A percentile compares a stretch with the other conserved stretches of the same genome.
phyloP scores from a whole-genome alignment of 2,888 invertebrate genomes.

The Acanthopleura granulata region DNA sequence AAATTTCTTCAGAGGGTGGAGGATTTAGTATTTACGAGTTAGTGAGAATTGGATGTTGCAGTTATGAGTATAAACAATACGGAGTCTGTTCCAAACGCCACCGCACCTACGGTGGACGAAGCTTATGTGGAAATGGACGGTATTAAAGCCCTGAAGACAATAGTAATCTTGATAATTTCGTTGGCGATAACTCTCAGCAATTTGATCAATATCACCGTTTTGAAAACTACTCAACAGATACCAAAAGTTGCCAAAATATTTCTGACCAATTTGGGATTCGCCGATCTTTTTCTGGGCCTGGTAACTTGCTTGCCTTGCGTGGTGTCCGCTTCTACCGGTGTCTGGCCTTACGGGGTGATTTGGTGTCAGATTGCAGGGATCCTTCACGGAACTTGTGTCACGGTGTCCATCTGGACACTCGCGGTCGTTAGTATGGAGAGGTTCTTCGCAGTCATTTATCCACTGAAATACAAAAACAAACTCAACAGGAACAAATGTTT shows the following conservation, averaged over 20 bases:
- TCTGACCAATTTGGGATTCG: conserved; percentile 38
- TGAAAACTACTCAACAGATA: conserved; percentile 35
- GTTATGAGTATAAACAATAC: too few relatives aligned
- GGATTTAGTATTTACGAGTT: too few relatives aligned
- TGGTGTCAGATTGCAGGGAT: conserved; percentile 47
- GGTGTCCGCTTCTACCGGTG: conserved; percentile 30
- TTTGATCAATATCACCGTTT: conserved; percentile 31
- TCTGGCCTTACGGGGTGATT: conserved; percentile 41
- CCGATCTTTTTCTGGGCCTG: conserved; percentile 41
- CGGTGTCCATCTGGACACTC: conserved; percentile 48
- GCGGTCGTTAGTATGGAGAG: conserved; percentile 43
- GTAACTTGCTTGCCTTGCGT: conserved; percentile 40
- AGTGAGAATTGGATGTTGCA: too few relatives aligned
- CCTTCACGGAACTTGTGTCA: conserved; percentile 38
- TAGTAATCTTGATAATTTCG: conserved; percentile 24
- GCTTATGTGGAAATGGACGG: not conserved
- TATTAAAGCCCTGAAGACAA: conserved; percentile 6
- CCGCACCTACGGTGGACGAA: too few relatives aligned
- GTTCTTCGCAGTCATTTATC: conserved; percentile 40
- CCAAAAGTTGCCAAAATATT: conserved; percentile 37
- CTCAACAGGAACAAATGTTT: conserved; percentile 26
- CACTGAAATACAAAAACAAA: conserved; percentile 34
- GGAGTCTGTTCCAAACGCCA: too few relatives aligned
- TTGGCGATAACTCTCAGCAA: conserved; percentile 32
- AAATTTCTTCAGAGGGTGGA: too few relatives aligned